A percentile compares a stretch with the other conserved stretches of the same genome.
phyloP scores from a whole-genome alignment of 2,888 invertebrate genomes.

The Oxytorus armatus region DNA sequence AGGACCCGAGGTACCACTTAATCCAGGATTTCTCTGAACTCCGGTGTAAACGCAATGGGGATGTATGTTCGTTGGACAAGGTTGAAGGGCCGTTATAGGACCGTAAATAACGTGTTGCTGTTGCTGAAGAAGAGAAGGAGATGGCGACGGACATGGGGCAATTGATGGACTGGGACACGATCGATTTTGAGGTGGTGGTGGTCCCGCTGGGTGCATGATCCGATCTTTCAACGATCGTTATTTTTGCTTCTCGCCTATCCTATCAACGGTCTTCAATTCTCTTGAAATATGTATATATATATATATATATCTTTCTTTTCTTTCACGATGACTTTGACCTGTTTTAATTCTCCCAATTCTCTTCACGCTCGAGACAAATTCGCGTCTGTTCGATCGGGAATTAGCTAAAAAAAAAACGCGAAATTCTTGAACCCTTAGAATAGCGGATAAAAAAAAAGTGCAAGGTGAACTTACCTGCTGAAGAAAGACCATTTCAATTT shows the following conservation, averaged over 20 bases:
- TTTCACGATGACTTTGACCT: constrained; percentile 11
- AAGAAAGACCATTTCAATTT: constrained; percentile 36
- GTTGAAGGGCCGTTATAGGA: constrained; percentile 77
- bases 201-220: constrained; percentile 79
- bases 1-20: constrained; percentile 67
- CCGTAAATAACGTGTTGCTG: constrained; percentile 79
- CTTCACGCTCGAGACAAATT: constrained; percentile 4
- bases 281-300: background rate
- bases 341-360: constrained; percentile 27
- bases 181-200: constrained; percentile 73
- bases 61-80: constrained; percentile 74
- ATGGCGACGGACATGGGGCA: constrained; percentile 63
- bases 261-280: background rate
- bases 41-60: constrained; percentile 76
- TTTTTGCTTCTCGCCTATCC: constrained; percentile 45
- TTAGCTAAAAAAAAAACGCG: constrained; percentile 44
- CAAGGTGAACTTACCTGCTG: constrained; percentile 44
- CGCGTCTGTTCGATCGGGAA: constrained; percentile 47
- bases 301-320: background rate
- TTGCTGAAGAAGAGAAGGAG: constrained; percentile 67
- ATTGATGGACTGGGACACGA: constrained; percentile 71
- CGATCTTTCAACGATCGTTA: constrained; percentile 67
- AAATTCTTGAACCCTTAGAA: background rate
- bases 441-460: background rate
- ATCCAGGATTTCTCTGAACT: constrained; percentile 72